Conservation (phyloP, 2,888 invertebrate genomes). For the Corbicula japonica region DNA sequence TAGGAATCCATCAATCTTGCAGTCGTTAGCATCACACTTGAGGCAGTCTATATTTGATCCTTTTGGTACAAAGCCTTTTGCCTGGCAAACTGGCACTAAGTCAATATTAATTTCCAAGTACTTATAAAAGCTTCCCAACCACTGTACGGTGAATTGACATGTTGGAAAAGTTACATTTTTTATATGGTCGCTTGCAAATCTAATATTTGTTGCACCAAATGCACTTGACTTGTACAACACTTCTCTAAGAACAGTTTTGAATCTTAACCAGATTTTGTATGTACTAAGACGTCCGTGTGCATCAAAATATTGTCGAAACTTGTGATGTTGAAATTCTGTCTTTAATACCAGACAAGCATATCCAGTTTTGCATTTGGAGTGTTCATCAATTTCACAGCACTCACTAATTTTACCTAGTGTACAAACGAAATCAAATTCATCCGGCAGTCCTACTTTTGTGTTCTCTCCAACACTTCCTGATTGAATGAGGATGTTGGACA, state of each 20-base stretch:
- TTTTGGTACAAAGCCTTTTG: slow-evolving; percentile 29
- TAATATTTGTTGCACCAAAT: slow-evolving; percentile 24
- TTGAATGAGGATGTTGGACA: slow-evolving; percentile 6
- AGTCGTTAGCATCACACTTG: slow-evolving; percentile 1
- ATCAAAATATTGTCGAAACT: slow-evolving; percentile 1
- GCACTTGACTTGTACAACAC: slow-evolving; percentile 8
- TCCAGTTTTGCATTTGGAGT: not conserved
- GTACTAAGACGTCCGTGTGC: slow-evolving; percentile 19
- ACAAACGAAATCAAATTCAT: slow-evolving; percentile 41
- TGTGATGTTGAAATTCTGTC: not conserved
- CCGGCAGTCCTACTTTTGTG: slow-evolving; percentile 25
- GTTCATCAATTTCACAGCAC: slow-evolving; percentile 16
- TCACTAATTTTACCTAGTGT: slow-evolving; percentile 16
- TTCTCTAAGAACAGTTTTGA: slow-evolving; percentile 8
- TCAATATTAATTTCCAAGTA: slow-evolving; percentile 26
- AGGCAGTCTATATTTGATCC: slow-evolving; percentile 14
- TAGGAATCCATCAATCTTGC: slow-evolving; percentile 14
- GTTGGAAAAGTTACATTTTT: not conserved
- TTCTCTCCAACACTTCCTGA: slow-evolving; percentile 43
- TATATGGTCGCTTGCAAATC: not conserved
- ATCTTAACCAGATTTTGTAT: not conserved
- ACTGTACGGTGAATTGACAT: slow-evolving; percentile 6
- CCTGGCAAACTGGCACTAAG: slow-evolving; percentile 26
- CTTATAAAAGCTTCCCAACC: slow-evolving; percentile 30
- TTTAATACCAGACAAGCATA: slow-evolving; percentile 25